Evolutionary conservation across 2,888 invertebrate genomes (phyloP).

Genomic region (Marasmarcha lunaedactyla): DNA sequence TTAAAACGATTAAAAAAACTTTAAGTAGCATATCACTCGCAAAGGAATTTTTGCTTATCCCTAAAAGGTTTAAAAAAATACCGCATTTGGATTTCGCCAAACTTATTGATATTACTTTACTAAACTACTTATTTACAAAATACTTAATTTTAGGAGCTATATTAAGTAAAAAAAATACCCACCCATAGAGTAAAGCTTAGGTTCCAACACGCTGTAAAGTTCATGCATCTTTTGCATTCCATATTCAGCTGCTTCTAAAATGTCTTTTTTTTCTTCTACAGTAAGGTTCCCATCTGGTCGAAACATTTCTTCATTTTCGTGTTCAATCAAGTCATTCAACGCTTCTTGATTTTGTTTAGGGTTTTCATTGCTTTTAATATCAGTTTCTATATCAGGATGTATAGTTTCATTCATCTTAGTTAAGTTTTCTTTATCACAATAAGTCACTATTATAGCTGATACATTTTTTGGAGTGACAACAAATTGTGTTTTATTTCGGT

Average conservation of each 20-base stretch:
- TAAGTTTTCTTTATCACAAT: slow-evolving; percentile 46
- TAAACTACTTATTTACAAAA: too few relatives aligned
- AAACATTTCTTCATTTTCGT: slow-evolving; percentile 19
- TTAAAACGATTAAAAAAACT: too few relatives aligned
- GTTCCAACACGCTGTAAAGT: slow-evolving; percentile 74
- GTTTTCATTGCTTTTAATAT: slow-evolving; percentile 15
- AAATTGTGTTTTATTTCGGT: slow-evolving; percentile 45
- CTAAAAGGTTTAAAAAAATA: too few relatives aligned
- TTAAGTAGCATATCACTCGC: too few relatives aligned
- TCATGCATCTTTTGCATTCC: slow-evolving; percentile 77
- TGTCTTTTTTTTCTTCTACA: slow-evolving; percentile 44
- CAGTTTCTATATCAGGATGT: slow-evolving; percentile 19
- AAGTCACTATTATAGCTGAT: slow-evolving; percentile 55
- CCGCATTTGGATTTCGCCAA: too few relatives aligned
- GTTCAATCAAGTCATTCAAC: slow-evolving; percentile 17
- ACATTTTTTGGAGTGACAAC: slow-evolving; percentile 47
- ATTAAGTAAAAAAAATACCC: too few relatives aligned
- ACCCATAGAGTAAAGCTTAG: slow-evolving; percentile 78
- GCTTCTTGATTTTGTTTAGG: slow-evolving; percentile 15
- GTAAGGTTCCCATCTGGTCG: slow-evolving; percentile 22
- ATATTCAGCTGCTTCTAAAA: slow-evolving; percentile 76
- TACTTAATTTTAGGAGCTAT: too few relatives aligned
- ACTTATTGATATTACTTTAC: too few relatives aligned
- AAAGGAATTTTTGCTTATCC: too few relatives aligned
- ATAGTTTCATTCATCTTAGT: slow-evolving; percentile 26